Conservation (phyloP, 2,888 invertebrate species). For the Nebria salina region DNA sequence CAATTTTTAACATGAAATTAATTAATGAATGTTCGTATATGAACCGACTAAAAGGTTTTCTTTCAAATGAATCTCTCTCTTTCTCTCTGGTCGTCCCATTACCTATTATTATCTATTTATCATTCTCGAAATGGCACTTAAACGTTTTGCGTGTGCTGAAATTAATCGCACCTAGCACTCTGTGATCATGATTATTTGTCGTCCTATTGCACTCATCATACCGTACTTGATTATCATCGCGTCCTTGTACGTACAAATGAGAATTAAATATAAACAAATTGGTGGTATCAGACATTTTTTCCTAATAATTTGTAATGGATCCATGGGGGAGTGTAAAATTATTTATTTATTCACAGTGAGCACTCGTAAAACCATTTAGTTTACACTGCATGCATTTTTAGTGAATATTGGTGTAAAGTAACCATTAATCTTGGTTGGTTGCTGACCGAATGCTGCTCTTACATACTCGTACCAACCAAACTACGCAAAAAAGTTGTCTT, state of each 20-base stretch:
- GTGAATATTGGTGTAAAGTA: slow-evolving; percentile 34
- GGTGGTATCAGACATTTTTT: not conserved
- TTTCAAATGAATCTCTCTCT: not conserved
- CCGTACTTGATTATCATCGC: not conserved
- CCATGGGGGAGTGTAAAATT: not conserved
- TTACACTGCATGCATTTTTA: slow-evolving; percentile 24
- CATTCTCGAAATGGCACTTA: slow-evolving; percentile 38
- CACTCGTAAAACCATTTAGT: slow-evolving; percentile 17
- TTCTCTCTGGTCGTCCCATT: not conserved
- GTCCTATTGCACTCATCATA: slow-evolving; percentile 31
- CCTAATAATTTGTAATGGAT: not conserved
- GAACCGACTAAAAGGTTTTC: not conserved
- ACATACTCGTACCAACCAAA: slow-evolving; percentile 47
- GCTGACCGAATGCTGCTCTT: slow-evolving; percentile 18
- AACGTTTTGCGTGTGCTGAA: slow-evolving; percentile 26
- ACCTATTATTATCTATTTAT: slow-evolving; percentile 14
- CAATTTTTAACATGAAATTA: not conserved
- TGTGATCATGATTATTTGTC: slow-evolving; percentile 35
- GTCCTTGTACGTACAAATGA: not conserved
- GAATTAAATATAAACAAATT: not conserved
- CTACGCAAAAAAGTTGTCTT: slow-evolving; percentile 54
- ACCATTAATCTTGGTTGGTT: slow-evolving; percentile 33
- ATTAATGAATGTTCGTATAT: not conserved
- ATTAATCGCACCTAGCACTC: slow-evolving; percentile 20
- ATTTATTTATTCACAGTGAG: slow-evolving; percentile 2